Evolutionary conservation across 1,140 invertebrate species (phyloP).

Genomic region (Penaeus japonicus): DNA sequence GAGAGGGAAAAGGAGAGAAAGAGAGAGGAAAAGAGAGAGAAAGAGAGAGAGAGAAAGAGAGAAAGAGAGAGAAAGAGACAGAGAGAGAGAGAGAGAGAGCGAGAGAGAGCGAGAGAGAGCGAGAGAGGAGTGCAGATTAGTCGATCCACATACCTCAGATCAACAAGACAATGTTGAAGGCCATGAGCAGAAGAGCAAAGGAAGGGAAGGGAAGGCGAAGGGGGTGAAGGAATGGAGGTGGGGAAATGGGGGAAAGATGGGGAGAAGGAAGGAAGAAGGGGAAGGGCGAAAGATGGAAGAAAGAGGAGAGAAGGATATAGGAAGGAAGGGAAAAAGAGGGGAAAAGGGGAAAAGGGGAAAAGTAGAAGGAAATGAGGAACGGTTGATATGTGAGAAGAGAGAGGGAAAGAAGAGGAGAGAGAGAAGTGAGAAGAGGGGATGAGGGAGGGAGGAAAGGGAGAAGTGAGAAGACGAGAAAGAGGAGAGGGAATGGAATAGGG

Average conservation of each 20-base stretch:
- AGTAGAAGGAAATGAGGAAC: too few species aligned
- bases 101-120: background rate
- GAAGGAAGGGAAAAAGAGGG: background rate
- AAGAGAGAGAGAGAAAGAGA: background rate
- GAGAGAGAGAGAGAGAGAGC: slow-evolving; percentile 25
- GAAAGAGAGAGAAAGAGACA: background rate
- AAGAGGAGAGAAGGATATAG: background rate
- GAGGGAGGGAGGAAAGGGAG: background rate
- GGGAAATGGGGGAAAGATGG: too few species aligned
- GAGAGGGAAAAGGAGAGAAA: background rate
- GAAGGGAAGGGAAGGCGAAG: too few species aligned
- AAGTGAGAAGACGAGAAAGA: background rate
- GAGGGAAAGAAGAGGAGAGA: background rate
- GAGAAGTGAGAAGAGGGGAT: background rate
- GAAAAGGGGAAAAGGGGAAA: background rate
- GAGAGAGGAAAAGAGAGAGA: background rate
- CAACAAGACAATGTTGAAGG: too few species aligned
- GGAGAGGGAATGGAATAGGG: background rate
- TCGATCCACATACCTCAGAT: too few species aligned
- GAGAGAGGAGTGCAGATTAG: background rate
- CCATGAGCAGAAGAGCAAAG: too few species aligned
- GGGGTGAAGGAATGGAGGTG: too few species aligned
- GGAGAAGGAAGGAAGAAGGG: too few species aligned
- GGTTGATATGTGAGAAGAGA: background rate
- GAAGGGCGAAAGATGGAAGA: too few species aligned